Base-by-base conservation (phyloP, 2,888 invertebrate genomes). In the Agrotis segetum region DNA sequence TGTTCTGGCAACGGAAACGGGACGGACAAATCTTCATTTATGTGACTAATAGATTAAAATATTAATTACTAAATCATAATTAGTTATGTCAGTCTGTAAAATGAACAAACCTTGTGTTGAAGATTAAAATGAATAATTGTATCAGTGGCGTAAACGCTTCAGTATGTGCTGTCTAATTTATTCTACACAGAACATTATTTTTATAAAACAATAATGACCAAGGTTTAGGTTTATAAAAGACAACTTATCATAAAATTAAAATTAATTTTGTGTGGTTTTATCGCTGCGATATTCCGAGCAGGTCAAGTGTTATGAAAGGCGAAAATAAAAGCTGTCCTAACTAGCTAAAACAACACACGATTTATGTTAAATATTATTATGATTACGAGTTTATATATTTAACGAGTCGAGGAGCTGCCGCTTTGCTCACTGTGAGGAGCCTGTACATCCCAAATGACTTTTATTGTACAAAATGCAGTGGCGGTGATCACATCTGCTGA, bases 1-100 rank as follows among this genome's bases (percentile, higher is more conserved):
- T 19, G 62, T 58, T 65, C 52, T 71, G 72, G 66, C 67, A 64
- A 71, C 59, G 74, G 82, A 71, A 76, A 66, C 34, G 56, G 83
- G 68, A 76, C 79, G 82, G 74, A 81, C 65, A 61, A 67, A 66
- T 59, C 44, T 64, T 66, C 44, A 44, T 61, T 75, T 52, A 21
- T 16, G 46, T 47, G 13, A n/a, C 17, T 16, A 19, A 53, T 40
- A 24, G 16, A 24, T 34, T 5, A 24, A 55, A 66, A 49, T 40
- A 24, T 0, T 2, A 9, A 2, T 49, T 55, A 14, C 40, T 44
- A 17, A 17, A 14, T 19, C 16, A 34, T 24, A 55, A 44, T 16
- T 14, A 34, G 13, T 55, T 47, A 49, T 66, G 19, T 34, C 16
- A 64, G 46, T 56, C 11, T 52, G 50, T 21, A 21, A 13, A 17